Base-by-base conservation (phyloP, 1,140 invertebrate species). In the Sarcophaga peregrina region DNA sequence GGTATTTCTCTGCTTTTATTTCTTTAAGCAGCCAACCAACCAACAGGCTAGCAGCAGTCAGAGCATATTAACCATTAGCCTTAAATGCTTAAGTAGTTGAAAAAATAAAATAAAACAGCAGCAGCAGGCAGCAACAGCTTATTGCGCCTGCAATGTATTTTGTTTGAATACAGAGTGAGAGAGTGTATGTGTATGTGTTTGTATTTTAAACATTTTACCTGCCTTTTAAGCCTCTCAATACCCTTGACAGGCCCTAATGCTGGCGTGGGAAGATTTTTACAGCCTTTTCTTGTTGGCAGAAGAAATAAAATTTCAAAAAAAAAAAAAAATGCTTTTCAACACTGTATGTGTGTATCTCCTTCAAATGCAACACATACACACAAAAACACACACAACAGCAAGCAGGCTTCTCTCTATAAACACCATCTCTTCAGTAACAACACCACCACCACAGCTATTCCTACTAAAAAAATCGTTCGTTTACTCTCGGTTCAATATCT, bases 221-320 rank as follows among this genome's bases (percentile, higher is more conserved):
- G 17, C 25, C 15, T 45, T n/a, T 37, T 11, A 17, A 54, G 58
- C 48, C 3, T 47, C 78, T 10, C 10, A 10, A 52, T 82, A 52
- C 52, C 74, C n/a, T 52, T 74, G 50, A 47, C 48, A 52, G 80
- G 85, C 84, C 87, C 85, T 89, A 86, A 87, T 87, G 85, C 87
- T 87, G 87, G 88, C 88, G 88, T 89, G 88, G 88, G 88, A 89
- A 89, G 88, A 89, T 89, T 89, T 89, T 89, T 89, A 84, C 84
- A 9, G 62, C 62, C 17, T 68, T 68, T 68, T 52, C 13, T 52
- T 52, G 8, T 52, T 52, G 8, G 13, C 13, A 52, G 8, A 52
- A 52, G 50, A 52, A 9, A 52, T 10, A 9, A 52, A 52, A 9
- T 3, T 58, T 58, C 54, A 37, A 37, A 1, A 37, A 37, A 37